Evolutionary conservation across 2,888 invertebrate genomes (phyloP).

Genomic region (Tachina grossa): DNA sequence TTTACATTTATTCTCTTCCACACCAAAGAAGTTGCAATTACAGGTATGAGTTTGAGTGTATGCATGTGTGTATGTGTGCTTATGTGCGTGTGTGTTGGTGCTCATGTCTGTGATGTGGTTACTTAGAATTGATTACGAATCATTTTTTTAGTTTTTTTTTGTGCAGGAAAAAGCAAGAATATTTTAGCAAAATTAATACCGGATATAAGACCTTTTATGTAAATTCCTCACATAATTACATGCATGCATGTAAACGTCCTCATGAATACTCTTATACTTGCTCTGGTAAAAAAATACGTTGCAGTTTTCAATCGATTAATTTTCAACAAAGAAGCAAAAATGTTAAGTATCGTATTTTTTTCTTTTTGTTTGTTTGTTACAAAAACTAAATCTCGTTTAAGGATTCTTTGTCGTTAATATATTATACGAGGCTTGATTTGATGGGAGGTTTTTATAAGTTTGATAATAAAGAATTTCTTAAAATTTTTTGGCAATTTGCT

Average conservation of each 20-base stretch:
- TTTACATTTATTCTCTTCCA: conserved; percentile 49
- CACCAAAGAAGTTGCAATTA: conserved; percentile 34
- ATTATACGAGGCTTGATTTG: conserved; percentile 9
- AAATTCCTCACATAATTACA: background rate
- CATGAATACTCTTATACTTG: conserved; percentile 2
- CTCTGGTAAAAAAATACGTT: conserved; percentile 2
- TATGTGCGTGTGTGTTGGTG: conserved; percentile 3
- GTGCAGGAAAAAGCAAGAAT: conserved; percentile 40
- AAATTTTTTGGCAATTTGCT: too few species aligned
- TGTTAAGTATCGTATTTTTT: conserved; percentile 3
- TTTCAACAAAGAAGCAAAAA: conserved; percentile 59
- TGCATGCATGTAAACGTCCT: background rate
- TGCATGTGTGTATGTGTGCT: conserved; percentile 28
- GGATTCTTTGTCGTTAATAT: background rate
- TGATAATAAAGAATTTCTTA: background rate
- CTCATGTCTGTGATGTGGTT: conserved; percentile 75
- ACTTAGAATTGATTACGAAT: conserved; percentile 74
- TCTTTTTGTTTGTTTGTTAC: conserved; percentile 3
- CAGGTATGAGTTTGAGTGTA: conserved; percentile 17
- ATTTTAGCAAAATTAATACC: conserved; percentile 71
- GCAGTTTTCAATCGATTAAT: conserved; percentile 69
- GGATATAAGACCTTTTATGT: conserved; percentile 67
- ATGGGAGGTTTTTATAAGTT: background rate
- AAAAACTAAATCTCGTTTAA: background rate
- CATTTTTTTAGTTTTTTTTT: conserved; percentile 48